phyloP scores from a whole-genome alignment of 2,888 invertebrate genomes.

The Parnassius mnemosyne region DNA sequence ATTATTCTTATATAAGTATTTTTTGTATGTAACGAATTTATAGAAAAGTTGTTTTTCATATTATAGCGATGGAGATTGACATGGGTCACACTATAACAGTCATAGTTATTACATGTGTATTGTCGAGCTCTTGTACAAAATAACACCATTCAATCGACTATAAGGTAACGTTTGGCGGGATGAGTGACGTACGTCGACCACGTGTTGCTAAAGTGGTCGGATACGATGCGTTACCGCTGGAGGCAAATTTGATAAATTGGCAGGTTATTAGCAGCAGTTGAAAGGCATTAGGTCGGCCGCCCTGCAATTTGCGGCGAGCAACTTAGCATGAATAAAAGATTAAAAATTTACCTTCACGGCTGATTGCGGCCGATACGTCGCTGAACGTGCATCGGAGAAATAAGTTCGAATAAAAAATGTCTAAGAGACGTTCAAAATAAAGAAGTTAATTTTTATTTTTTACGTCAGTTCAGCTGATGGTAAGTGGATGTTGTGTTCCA shows the following conservation, averaged over 20 bases:
- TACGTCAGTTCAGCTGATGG: neutral
- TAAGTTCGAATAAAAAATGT: slow-evolving; percentile 36
- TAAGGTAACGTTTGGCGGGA: neutral
- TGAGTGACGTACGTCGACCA: slow-evolving; percentile 11
- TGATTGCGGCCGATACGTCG: slow-evolving; percentile 66
- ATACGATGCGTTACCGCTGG: slow-evolving; percentile 52
- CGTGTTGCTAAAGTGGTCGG: slow-evolving; percentile 44
- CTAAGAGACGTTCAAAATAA: neutral
- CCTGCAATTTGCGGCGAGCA: slow-evolving; percentile 74
- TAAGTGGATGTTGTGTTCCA: too few species aligned
- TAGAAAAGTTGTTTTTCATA: too few species aligned
- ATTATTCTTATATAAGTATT: neutral
- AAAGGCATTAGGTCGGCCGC: slow-evolving; percentile 78
- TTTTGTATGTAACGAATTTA: too few species aligned
- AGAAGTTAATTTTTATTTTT: neutral
- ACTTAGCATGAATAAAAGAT: slow-evolving; percentile 70
- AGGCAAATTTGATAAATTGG: slow-evolving; percentile 77
- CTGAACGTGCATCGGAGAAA: slow-evolving; percentile 44
- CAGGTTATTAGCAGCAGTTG: slow-evolving; percentile 81
- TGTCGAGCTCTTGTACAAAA: too few species aligned
- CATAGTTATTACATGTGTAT: too few species aligned
- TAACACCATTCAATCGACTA: neutral
- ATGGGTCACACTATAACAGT: too few species aligned
- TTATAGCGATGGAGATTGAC: too few species aligned
- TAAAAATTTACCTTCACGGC: slow-evolving; percentile 61